phyloP scores from a whole-genome alignment of 2,797 vertebrate genomes.

The Furcifer pardalis region DNA sequence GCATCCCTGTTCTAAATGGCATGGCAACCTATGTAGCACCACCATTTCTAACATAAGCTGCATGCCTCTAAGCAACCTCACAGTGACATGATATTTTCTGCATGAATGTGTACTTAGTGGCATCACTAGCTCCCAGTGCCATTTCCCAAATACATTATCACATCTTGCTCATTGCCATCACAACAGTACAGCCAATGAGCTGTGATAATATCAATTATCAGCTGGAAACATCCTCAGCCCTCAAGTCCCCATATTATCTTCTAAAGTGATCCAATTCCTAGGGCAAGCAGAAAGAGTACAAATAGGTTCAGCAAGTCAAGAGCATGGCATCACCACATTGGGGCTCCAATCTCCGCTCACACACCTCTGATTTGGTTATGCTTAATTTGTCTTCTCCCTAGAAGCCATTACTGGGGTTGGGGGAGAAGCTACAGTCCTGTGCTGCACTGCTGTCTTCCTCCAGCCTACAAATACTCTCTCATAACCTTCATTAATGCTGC shows the following conservation, averaged over 20 bases:
- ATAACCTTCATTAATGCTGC: conserved; percentile 17
- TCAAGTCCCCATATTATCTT: background rate
- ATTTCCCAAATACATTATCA: background rate
- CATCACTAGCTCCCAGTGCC: background rate
- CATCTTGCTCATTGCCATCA: conserved; percentile 11
- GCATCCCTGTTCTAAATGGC: background rate
- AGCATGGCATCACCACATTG: background rate
- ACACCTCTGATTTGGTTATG: background rate
- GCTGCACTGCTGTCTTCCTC: conserved; percentile 24
- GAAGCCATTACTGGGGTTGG: too few relatives aligned
- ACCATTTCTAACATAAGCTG: background rate
- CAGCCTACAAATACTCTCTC: background rate
- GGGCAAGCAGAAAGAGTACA: background rate
- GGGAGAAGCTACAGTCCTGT: background rate
- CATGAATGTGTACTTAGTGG: background rate
- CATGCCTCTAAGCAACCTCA: background rate
- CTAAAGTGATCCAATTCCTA: background rate
- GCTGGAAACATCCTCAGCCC: background rate
- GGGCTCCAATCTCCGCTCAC: background rate
- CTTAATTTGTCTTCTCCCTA: too few relatives aligned
- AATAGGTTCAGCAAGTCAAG: background rate
- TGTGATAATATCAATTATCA: conserved; percentile 4
- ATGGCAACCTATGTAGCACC: background rate
- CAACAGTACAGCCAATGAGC: background rate
- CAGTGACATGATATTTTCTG: background rate